A percentile compares a stretch with the other conserved stretches of the same genome.
Conservation (phyloP, 2,797 vertebrate genomes). For the Coracias cyanogaster region DNA sequence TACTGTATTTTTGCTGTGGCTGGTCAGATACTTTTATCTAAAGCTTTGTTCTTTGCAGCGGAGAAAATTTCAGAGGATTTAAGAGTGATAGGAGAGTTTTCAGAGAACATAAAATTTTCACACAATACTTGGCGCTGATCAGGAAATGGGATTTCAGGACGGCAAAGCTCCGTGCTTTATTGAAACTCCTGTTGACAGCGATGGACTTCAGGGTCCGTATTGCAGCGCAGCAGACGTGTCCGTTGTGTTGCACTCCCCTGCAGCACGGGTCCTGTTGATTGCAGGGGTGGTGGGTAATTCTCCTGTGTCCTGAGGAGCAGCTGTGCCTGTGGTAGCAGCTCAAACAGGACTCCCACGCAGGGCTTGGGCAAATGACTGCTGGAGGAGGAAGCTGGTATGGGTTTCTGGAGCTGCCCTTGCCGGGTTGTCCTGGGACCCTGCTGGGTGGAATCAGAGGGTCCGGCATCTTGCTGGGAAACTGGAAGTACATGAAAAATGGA, state of each 20-base stretch:
- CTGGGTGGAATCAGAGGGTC: background rate
- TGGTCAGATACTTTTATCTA: slow-evolving; percentile 39
- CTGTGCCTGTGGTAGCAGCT: background rate
- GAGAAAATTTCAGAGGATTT: background rate
- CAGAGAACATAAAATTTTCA: background rate
- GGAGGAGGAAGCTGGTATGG: fast-evolving
- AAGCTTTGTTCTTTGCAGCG: slow-evolving; percentile 16
- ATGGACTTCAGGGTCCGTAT: background rate
- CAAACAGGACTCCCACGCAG: fast-evolving
- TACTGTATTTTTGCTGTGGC: background rate
- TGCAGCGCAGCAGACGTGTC: background rate
- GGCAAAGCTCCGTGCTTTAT: background rate
- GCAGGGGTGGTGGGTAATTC: background rate
- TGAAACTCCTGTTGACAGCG: background rate
- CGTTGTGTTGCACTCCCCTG: fast-evolving
- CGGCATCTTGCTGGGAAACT: background rate
- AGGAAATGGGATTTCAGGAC: background rate
- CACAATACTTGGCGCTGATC: background rate
- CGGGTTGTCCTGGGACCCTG: background rate
- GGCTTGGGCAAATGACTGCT: background rate
- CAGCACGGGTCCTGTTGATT: background rate
- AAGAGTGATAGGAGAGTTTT: background rate
- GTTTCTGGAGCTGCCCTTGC: background rate
- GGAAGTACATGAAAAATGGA: background rate
- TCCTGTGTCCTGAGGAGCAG: background rate